Evolutionary conservation across 2,113 vertebrate species (phyloP).

Genomic region (Aspiorhynchus laticeps): DNA sequence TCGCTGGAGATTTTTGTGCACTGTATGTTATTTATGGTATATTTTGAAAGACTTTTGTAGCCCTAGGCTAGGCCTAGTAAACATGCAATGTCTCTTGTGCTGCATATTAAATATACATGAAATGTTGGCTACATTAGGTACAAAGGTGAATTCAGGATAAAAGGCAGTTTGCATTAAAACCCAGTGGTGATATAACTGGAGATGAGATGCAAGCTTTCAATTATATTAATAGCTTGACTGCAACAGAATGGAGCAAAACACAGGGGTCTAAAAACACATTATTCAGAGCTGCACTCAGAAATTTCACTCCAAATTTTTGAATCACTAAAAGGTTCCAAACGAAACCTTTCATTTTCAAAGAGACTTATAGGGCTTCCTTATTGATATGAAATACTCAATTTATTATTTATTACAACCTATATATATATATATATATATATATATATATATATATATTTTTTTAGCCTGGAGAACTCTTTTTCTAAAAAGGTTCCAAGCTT

Average conservation of each 20-base stretch:
- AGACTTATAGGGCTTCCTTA: neutral
- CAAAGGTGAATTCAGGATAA: neutral
- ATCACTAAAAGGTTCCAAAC: neutral
- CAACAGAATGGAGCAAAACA: neutral
- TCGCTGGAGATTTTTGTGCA: neutral
- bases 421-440: too few relatives aligned
- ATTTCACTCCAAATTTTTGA: neutral
- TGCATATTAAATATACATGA: neutral
- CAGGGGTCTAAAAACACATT: neutral
- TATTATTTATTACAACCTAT: neutral
- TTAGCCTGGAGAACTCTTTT: too few relatives aligned
- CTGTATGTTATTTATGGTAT: neutral
- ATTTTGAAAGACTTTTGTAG: neutral
- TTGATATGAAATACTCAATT: neutral
- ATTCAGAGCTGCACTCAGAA: slow-evolving; percentile 1
- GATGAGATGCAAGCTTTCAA: neutral
- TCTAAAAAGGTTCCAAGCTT: neutral
- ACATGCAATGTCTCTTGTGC: neutral
- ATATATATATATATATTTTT: too few relatives aligned
- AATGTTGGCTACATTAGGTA: neutral
- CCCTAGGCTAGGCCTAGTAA: neutral
- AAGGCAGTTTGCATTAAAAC: neutral
- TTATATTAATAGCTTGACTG: neutral
- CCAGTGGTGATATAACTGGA: neutral
- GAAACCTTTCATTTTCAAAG: neutral